Conservation (phyloP, 1,140 invertebrate species). For the Musca domestica region DNA sequence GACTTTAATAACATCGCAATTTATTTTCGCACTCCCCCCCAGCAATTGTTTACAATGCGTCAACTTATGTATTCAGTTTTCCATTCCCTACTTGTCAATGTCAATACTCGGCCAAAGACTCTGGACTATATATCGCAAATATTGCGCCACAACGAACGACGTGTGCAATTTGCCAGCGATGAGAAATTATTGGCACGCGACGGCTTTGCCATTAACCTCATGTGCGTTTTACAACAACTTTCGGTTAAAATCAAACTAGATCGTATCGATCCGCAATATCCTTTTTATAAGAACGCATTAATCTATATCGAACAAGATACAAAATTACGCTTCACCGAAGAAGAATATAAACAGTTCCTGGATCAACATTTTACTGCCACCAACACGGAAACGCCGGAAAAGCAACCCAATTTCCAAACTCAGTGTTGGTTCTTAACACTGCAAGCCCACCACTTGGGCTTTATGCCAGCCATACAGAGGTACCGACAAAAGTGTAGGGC, state of each 20-base stretch:
- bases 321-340: slow-evolving; percentile 75
- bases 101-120: slow-evolving; percentile 68
- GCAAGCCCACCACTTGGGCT: slow-evolving; percentile 87
- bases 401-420: slow-evolving; percentile 82
- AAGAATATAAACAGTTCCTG: slow-evolving; percentile 77
- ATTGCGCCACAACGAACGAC: slow-evolving; percentile 78
- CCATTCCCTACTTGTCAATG: slow-evolving; percentile 80
- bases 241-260: slow-evolving; percentile 82
- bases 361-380: slow-evolving; percentile 34
- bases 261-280: slow-evolving; percentile 82
- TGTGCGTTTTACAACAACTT: slow-evolving; percentile 85
- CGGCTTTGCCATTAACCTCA: slow-evolving; percentile 92
- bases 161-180: slow-evolving; percentile 86
- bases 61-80: slow-evolving; percentile 76
- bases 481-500: slow-evolving; percentile 80
- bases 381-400: slow-evolving; percentile 25
- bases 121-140: slow-evolving; percentile 76
- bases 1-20: not conserved
- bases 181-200: slow-evolving; percentile 82
- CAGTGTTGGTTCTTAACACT: slow-evolving; percentile 96
- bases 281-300: slow-evolving; percentile 77
- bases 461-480: slow-evolving; percentile 83
- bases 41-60: slow-evolving; percentile 69
- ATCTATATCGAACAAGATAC: slow-evolving; percentile 82
- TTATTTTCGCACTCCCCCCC: slow-evolving; percentile 27